Percentiles rank a stretch among this genome's conserved stretches.
These are phyloP conservation scores for Cylas formicarius DNA, from an alignment of 1,140 invertebrate genomes.

Conservation along the genomic window DNA sequence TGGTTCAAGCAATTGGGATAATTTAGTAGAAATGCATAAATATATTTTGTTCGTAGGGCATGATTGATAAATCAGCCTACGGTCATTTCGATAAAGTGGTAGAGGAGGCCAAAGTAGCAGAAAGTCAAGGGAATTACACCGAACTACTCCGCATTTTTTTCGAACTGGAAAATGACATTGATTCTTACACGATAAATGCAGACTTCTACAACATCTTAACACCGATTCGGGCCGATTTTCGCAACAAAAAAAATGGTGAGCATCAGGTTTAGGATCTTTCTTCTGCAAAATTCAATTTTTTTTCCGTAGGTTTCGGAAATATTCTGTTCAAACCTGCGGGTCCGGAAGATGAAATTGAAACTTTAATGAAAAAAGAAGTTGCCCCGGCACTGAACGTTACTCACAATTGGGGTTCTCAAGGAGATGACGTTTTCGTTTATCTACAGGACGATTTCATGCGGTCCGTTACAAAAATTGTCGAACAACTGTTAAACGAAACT, in stretches of 20 bases:
- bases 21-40: constrained; percentile 5
- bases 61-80: constrained; percentile 55
- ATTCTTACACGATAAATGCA: constrained; percentile 51
- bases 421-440: constrained; percentile 52
- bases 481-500: constrained; percentile 61
- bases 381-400: constrained; percentile 54
- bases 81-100: constrained; percentile 48
- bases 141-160: constrained; percentile 61
- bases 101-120: constrained; percentile 44
- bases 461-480: constrained; percentile 66
- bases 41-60: constrained; percentile 42
- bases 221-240: constrained; percentile 32
- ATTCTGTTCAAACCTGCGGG: constrained; percentile 17
- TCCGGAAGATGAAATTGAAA: constrained; percentile 40
- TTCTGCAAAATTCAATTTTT: neutral
- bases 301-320: neutral
- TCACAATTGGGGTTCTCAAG: constrained; percentile 60
- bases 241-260: neutral
- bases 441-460: constrained; percentile 76
- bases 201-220: constrained; percentile 77
- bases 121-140: constrained; percentile 49
- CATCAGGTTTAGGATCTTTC: neutral
- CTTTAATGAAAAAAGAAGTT: constrained; percentile 66
- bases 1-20: too few relatives aligned
- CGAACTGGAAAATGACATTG: constrained; percentile 54